Base-by-base conservation (phyloP, 2,888 invertebrate genomes). In the Thymelicus lineola region DNA sequence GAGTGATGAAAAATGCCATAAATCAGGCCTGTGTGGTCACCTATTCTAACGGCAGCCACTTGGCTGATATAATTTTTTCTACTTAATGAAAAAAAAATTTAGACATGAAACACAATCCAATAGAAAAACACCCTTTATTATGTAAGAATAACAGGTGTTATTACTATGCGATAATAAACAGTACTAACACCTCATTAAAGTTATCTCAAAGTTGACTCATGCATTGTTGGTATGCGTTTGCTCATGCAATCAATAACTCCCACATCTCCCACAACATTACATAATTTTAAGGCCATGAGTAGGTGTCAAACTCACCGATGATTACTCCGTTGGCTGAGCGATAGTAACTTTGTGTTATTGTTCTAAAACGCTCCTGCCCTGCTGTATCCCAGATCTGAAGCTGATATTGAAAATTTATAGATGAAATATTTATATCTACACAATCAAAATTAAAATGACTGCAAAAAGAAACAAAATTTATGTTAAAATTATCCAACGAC, bases 331-430 rank as follows among this genome's bases (percentile, higher is more conserved):
- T 98, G 55, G 99, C 99, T 77, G 98, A 98, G 83, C 99, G 96
- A 90, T 99, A 99, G 87, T 99, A 99, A 86, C 98, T 98, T 87
- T 99, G 99, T 0, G 99, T 99, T 79, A 99, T 99, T 6, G 99
- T 99, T 73, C 99, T 96, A 91, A 99, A 99, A 74, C 99, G 95
- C 89, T 99, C 99, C 85, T 99, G 99, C 0, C 99, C 99, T 67
- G 99, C 98, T 10, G 98, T 99, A 90, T 99, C 98, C 98, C 98
- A 98, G 84, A 99, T 98, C 95, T 98, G 98, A 73, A 98, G 94
- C 97, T 98, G 87, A 76, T 90, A 89, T 64, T 60, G 45, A 17
- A 50, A 17, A 50, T 63, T 38, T 38, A 63, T 15, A 6, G 46
- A 48, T 60, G 9, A 45, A 45, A 20, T 10, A n/a, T n/a, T n/a